phyloP scores from a whole-genome alignment of 2,888 invertebrate genomes.

The Torymus auratus region DNA sequence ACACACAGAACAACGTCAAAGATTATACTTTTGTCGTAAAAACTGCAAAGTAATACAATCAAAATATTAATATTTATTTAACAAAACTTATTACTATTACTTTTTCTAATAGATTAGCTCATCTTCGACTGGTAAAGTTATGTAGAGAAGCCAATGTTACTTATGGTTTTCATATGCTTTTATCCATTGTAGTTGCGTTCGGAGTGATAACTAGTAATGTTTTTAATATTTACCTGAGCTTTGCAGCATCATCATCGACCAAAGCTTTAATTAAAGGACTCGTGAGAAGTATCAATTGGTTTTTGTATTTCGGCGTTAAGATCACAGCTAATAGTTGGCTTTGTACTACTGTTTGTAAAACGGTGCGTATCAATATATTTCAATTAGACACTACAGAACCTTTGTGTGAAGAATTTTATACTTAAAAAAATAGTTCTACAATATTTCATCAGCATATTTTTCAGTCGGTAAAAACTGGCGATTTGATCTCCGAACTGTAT shows the following conservation, averaged over 20 bases:
- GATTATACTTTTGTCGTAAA: constrained; percentile 35
- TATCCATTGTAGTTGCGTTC: constrained; percentile 15
- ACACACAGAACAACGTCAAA: neutral
- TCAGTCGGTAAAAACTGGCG: constrained; percentile 35
- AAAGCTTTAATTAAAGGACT: no score
- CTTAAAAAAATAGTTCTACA: no score
- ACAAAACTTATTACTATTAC: neutral
- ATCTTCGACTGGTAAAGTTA: constrained; percentile 24
- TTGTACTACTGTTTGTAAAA: neutral
- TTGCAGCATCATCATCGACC: neutral
- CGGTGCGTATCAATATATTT: neutral
- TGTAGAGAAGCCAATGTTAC: constrained; percentile 20
- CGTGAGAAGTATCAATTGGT: no score
- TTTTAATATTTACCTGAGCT: constrained; percentile 3
- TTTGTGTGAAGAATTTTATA: no score
- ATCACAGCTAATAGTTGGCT: neutral
- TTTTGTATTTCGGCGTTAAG: no score
- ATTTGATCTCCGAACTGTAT: constrained; percentile 42
- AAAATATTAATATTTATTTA: constrained; percentile 9
- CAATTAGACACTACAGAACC: no score
- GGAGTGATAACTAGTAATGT: constrained; percentile 1
- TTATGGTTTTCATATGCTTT: constrained; percentile 31
- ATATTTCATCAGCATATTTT: neutral
- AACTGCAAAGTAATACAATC: constrained; percentile 24
- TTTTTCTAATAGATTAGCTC: constrained; percentile 17